Conservation (phyloP, 2,888 invertebrate genomes). For the Neoitamus cyanurus region DNA sequence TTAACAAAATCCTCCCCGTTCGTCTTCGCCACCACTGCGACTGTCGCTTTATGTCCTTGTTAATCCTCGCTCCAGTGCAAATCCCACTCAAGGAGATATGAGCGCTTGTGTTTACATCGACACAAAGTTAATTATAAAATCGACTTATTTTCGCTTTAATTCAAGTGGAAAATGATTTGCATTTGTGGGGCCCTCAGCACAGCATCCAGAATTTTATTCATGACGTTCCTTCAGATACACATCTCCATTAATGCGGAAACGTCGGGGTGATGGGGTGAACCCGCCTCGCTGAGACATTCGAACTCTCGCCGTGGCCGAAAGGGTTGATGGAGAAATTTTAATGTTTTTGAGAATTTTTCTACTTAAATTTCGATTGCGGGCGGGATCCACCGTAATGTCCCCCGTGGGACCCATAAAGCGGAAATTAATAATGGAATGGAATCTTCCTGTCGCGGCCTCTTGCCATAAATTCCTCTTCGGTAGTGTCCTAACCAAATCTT, state of each 20-base stretch:
- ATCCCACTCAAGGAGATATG: constrained; percentile 34
- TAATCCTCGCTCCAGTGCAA: constrained; percentile 19
- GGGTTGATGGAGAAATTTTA: constrained; percentile 45
- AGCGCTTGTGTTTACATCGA: constrained; percentile 52
- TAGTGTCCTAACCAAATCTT: not conserved
- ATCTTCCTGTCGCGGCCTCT: not conserved
- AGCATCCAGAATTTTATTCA: constrained; percentile 26
- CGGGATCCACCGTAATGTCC: constrained; percentile 24
- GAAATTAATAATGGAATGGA: constrained; percentile 39
- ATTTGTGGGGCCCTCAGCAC: constrained; percentile 50
- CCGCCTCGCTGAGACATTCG: not conserved
- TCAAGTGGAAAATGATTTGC: constrained; percentile 56
- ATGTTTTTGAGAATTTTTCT: constrained; percentile 40
- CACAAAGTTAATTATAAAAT: constrained; percentile 55
- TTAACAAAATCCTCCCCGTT: constrained; percentile 28
- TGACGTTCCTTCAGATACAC: constrained; percentile 32
- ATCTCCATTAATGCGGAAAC: constrained; percentile 39
- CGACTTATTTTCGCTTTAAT: constrained; percentile 55
- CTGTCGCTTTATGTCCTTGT: constrained; percentile 39
- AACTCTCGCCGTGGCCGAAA: not conserved
- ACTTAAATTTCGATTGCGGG: constrained; percentile 32
- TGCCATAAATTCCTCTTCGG: not conserved
- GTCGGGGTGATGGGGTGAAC: not conserved
- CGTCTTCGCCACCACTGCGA: not conserved
- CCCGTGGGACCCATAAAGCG: constrained; percentile 42